These are phyloP conservation scores for Sebastes kiyomatsui DNA, from an alignment of 2,797 vertebrate species.

Conservation along the genomic window DNA sequence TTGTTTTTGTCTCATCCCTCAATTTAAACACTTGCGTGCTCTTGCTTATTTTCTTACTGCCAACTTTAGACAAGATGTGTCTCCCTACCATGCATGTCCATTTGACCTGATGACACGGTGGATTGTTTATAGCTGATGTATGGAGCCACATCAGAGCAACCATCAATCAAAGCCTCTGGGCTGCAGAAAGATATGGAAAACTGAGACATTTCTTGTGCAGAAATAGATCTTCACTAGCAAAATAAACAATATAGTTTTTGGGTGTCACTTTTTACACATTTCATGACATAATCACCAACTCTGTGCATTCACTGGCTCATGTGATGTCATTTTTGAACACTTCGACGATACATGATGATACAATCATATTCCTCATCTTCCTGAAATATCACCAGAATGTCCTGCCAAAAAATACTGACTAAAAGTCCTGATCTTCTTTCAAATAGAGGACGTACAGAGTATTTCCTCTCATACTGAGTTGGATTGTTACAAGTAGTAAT, in stretches of 20 bases:
- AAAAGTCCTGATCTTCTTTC: constrained; percentile 4
- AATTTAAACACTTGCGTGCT: constrained; percentile 26
- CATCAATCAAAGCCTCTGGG: constrained; percentile 19
- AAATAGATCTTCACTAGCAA: neutral
- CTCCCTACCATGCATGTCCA: neutral
- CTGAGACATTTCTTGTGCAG: neutral
- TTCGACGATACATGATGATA: neutral
- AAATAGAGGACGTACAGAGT: neutral
- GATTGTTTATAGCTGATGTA: constrained; percentile 30
- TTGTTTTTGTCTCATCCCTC: constrained; percentile 43
- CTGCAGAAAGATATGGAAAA: constrained; percentile 7
- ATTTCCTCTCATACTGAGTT: constrained; percentile 22
- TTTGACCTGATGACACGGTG: constrained; percentile 27
- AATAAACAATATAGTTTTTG: neutral
- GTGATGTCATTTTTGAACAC: neutral
- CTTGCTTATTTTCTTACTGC: constrained; percentile 38
- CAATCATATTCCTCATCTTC: neutral
- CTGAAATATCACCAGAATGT: neutral
- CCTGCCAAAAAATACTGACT: neutral
- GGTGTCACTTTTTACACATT: neutral
- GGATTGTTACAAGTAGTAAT: constrained; percentile 30
- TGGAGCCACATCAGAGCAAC: constrained; percentile 36
- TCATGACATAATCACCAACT: neutral
- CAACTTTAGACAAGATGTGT: constrained; percentile 23
- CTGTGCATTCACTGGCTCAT: neutral